Percentiles rank a stretch among this genome's conserved stretches.
phyloP scores from a whole-genome alignment of 2,888 invertebrate genomes.

The Drosophila prolongata region DNA sequence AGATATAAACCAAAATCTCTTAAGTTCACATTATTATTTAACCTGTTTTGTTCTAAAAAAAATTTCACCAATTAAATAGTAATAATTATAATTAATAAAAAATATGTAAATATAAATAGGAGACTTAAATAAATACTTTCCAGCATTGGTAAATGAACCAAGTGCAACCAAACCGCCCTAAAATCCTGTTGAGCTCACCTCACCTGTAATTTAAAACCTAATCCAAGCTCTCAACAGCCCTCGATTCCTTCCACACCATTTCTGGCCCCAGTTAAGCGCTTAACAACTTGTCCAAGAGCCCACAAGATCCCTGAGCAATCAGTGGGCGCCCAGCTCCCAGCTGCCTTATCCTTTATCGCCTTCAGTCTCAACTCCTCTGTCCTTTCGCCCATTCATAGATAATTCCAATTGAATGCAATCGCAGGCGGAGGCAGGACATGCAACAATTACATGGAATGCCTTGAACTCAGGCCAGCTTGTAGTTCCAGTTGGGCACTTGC shows the following conservation, averaged over 20 bases:
- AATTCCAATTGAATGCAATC: slow-evolving; percentile 46
- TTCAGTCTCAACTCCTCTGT: slow-evolving; percentile 5
- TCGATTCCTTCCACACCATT: slow-evolving; percentile 7
- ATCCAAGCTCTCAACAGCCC: slow-evolving; percentile 4
- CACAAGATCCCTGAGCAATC: slow-evolving; percentile 33
- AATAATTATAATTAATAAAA: too few species aligned
- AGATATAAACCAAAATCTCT: too few species aligned
- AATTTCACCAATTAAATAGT: too few species aligned
- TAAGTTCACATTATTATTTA: too few species aligned
- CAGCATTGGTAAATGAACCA: not conserved
- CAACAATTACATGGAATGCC: slow-evolving; percentile 32
- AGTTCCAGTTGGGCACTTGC: slow-evolving; percentile 41
- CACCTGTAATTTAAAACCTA: slow-evolving; percentile 22
- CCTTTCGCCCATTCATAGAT: slow-evolving; percentile 29
- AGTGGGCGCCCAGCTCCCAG: slow-evolving; percentile 15
- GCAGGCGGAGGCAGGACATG: slow-evolving; percentile 25
- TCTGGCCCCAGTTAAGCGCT: slow-evolving; percentile 22
- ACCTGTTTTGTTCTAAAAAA: too few species aligned
- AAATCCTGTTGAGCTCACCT: slow-evolving; percentile 4
- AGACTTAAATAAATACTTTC: not conserved
- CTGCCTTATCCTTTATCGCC: slow-evolving; percentile 19
- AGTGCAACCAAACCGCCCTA: not conserved
- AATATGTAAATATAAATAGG: too few species aligned
- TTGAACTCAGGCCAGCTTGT: slow-evolving; percentile 7
- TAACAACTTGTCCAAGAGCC: slow-evolving; percentile 37